Evolutionary conservation across 2,797 vertebrate genomes (phyloP).

Genomic region (Percopsis omiscomaycus): DNA sequence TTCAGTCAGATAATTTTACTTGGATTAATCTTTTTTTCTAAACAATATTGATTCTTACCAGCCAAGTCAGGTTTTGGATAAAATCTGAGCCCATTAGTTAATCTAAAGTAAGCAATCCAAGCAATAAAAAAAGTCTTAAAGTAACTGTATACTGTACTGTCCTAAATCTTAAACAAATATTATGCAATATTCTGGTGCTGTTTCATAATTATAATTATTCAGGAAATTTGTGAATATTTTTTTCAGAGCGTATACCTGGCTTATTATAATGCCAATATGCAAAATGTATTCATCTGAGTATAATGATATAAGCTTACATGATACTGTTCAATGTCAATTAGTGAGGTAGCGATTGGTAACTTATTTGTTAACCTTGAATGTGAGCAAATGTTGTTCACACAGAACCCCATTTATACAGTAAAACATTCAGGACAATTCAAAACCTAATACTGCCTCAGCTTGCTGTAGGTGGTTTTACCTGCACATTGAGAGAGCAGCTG

Average conservation of each 20-base stretch:
- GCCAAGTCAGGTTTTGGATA: constrained; percentile 22
- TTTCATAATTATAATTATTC: constrained; percentile 63
- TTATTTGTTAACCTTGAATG: constrained; percentile 42
- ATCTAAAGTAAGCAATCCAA: constrained; percentile 37
- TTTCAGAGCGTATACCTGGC: constrained; percentile 40
- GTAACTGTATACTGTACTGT: constrained; percentile 60
- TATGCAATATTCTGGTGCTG: constrained; percentile 72
- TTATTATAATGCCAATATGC: constrained; percentile 56
- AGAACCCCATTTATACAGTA: constrained; percentile 49
- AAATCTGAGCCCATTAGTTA: constrained; percentile 35
- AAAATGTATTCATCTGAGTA: constrained; percentile 63
- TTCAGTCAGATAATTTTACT: constrained; percentile 13
- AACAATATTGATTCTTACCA: constrained; percentile 15
- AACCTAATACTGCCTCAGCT: constrained; percentile 34
- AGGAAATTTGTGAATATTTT: constrained; percentile 74
- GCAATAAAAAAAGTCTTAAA: constrained; percentile 47
- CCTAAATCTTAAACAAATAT: constrained; percentile 34
- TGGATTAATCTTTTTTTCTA: constrained; percentile 15
- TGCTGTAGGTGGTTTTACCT: constrained; percentile 44
- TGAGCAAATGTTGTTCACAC: constrained; percentile 1
- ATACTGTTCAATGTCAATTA: constrained; percentile 50
- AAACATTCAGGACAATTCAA: constrained; percentile 48
- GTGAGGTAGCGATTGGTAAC: constrained; percentile 34
- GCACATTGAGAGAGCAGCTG: constrained; percentile 63
- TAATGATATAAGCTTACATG: constrained; percentile 54